Evolutionary conservation across 2,888 invertebrate genomes (phyloP).

Genomic region (Lasioglossum leucozonium): DNA sequence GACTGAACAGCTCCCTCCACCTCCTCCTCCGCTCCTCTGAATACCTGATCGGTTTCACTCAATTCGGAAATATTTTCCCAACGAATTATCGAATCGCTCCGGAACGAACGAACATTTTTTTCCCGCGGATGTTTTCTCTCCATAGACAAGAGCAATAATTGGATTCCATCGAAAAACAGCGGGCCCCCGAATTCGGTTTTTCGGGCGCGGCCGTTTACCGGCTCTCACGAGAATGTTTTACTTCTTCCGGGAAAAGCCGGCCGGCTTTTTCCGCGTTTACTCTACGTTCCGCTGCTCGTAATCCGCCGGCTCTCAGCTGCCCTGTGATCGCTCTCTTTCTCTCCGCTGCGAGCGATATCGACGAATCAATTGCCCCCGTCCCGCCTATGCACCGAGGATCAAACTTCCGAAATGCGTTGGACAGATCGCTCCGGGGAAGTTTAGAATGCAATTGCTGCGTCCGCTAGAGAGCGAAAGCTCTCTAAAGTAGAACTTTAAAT

Average conservation of each 20-base stretch:
- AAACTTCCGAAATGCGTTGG: not conserved
- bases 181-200: constrained; percentile 1
- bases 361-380: not conserved
- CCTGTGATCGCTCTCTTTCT: not conserved
- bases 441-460: not conserved
- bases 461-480: not conserved
- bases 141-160: constrained; percentile 30
- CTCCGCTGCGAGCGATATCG: constrained; percentile 23
- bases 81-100: constrained; percentile 37
- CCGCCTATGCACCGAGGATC: not conserved
- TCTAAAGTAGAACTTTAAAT: not conserved
- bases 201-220: not conserved
- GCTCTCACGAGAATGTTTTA: constrained; percentile 27
- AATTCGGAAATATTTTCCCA: not conserved
- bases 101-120: constrained; percentile 12
- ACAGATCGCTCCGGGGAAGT: not conserved
- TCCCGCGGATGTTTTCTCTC: not conserved
- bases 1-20: not conserved
- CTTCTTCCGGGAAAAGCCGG: not conserved
- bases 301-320: not conserved
- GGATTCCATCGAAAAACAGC: constrained; percentile 36
- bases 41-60: constrained; percentile 9
- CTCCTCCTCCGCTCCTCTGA: too few relatives aligned
- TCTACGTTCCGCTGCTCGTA: not conserved
- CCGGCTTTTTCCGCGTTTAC: not conserved